Conservation (phyloP, 1,140 invertebrate genomes). For the Triops longicaudatus region DNA sequence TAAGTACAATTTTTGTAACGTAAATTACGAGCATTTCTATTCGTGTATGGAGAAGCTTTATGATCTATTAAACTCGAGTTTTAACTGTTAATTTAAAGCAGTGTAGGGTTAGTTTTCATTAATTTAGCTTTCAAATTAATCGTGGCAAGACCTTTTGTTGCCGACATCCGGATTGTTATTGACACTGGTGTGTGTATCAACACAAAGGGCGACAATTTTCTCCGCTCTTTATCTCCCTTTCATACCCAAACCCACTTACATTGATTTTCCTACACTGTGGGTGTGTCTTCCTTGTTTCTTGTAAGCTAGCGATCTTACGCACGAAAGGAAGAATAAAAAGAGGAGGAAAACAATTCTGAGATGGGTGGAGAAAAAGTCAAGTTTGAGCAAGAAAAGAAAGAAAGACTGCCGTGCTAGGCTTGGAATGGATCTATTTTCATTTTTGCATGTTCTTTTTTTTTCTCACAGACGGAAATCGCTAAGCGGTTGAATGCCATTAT, state of each 20-base stretch:
- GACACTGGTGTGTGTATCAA: neutral
- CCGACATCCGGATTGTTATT: neutral
- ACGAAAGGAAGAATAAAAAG: neutral
- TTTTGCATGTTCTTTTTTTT: conserved; percentile 32
- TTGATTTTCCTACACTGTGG: neutral
- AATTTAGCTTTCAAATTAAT: no score
- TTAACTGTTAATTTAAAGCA: no score
- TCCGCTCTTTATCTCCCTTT: neutral
- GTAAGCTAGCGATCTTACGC: neutral
- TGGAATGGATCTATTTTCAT: neutral
- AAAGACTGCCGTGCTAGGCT: neutral
- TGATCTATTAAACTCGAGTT: no score
- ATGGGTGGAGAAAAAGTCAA: neutral
- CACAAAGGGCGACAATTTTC: neutral
- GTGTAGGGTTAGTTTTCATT: no score
- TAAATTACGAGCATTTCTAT: no score
- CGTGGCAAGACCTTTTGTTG: no score
- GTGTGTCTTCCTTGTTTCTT: neutral
- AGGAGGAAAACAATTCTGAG: neutral
- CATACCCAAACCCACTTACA: neutral
- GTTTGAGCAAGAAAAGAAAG: neutral
- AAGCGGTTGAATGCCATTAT: conserved; percentile 95
- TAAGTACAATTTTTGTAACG: no score
- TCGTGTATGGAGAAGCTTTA: no score
- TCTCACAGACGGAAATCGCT: conserved; percentile 90